phyloP scores from a whole-genome alignment of 2,797 vertebrate genomes.

The Ispidina lecontei region DNA sequence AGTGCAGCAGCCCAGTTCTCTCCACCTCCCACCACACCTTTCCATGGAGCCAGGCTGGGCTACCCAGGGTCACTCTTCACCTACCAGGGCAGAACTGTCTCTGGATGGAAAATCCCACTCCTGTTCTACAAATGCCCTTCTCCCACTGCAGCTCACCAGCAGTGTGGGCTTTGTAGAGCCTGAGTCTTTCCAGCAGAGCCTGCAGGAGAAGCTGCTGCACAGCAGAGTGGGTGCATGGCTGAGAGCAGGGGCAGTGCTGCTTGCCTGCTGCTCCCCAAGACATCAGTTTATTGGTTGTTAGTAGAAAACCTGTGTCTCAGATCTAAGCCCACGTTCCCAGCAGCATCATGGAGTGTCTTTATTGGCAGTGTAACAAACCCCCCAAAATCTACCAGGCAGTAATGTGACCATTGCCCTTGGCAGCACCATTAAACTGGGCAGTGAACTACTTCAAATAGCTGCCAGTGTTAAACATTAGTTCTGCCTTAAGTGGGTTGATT shows the following conservation, averaged over 20 bases:
- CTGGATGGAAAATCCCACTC: background rate
- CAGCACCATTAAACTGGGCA: conserved; percentile 78
- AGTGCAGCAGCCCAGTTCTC: background rate
- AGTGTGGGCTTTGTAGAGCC: accelerated
- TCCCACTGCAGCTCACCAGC: background rate
- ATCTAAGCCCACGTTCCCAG: conserved; percentile 28
- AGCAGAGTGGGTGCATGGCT: background rate
- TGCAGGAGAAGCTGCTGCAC: background rate
- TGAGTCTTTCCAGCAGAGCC: background rate
- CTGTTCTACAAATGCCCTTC: accelerated
- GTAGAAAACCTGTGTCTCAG: conserved; percentile 18
- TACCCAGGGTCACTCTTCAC: background rate
- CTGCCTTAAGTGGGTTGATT: conserved; percentile 75
- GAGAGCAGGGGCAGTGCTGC: background rate
- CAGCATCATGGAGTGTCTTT: conserved; percentile 57
- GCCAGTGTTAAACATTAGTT: conserved; percentile 78
- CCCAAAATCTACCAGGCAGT: conserved; percentile 34
- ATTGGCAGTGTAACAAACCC: conserved; percentile 41
- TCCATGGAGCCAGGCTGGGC: background rate
- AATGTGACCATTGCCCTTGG: conserved; percentile 75
- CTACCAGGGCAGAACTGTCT: background rate
- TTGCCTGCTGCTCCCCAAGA: background rate
- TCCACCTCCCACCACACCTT: background rate
- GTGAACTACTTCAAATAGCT: conserved; percentile 80
- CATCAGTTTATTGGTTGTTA: conserved; percentile 60